Conservation (phyloP, 2,888 invertebrate species). For the Timandra comae region DNA sequence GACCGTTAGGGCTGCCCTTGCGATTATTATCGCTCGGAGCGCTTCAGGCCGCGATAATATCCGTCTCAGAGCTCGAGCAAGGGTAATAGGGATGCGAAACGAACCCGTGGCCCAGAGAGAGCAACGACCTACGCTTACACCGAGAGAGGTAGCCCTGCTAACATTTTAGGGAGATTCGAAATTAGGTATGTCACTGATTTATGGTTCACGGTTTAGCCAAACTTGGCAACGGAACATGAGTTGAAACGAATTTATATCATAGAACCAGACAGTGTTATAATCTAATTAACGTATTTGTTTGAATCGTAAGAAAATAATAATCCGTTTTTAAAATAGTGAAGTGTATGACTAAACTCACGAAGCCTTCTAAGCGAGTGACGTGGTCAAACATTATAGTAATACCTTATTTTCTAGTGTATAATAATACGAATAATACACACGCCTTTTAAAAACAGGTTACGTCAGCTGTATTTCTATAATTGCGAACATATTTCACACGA, state of each 20-base stretch:
- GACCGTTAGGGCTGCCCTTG: conserved; percentile 49
- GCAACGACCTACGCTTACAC: conserved; percentile 44
- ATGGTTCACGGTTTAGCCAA: conserved; percentile 28
- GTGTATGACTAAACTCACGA: too few species aligned
- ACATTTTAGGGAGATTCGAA: conserved; percentile 36
- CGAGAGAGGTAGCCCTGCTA: conserved; percentile 11
- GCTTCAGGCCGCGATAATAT: conserved; percentile 43
- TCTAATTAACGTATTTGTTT: too few species aligned
- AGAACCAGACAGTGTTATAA: too few species aligned
- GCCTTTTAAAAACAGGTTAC: too few species aligned
- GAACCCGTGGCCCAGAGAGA: conserved; percentile 23
- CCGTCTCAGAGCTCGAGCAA: conserved; percentile 29
- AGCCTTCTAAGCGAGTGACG: too few species aligned
- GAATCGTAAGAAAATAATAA: too few species aligned
- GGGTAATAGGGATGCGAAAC: conserved; percentile 39
- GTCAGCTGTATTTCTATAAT: not conserved
- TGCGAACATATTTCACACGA: conserved; percentile 2
- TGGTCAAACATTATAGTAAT: too few species aligned
- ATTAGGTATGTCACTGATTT: conserved; percentile 44
- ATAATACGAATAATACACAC: too few species aligned
- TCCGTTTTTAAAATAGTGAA: too few species aligned
- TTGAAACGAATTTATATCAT: too few species aligned
- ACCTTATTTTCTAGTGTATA: too few species aligned
- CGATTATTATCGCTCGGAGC: conserved; percentile 46
- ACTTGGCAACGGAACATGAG: conserved; percentile 18